Conservation (phyloP, 2,888 invertebrate species). For the Synergus umbraculus region DNA sequence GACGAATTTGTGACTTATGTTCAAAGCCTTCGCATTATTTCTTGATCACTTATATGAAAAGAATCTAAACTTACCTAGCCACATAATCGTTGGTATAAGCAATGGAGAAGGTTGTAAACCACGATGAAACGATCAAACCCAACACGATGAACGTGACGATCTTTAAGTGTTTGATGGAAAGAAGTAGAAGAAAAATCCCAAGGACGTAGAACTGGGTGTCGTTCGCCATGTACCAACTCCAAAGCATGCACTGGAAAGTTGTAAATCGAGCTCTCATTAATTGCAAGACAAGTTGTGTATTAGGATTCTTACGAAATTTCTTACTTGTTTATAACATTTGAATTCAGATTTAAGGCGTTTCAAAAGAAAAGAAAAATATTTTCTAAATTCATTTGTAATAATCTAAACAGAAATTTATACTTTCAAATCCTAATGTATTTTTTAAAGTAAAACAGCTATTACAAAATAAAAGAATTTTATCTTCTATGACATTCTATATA, state of each 20-base stretch:
- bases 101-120: slow-evolving; percentile 87
- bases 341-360: too few species aligned
- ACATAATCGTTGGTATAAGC: slow-evolving; percentile 86
- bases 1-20: neutral
- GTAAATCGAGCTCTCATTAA: slow-evolving; percentile 46
- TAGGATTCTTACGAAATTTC: slow-evolving; percentile 38
- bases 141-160: slow-evolving; percentile 81
- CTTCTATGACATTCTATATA: too few species aligned
- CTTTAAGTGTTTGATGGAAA: slow-evolving; percentile 79
- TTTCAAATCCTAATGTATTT: too few species aligned
- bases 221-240: slow-evolving; percentile 78
- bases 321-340: neutral
- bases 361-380: too few species aligned
- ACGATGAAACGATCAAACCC: slow-evolving; percentile 84
- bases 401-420: too few species aligned
- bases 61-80: slow-evolving; percentile 67
- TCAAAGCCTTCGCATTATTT: neutral
- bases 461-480: too few species aligned
- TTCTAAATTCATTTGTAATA: too few species aligned
- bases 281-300: slow-evolving; percentile 31
- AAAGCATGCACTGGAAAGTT: slow-evolving; percentile 76
- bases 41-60: neutral
- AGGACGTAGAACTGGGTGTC: slow-evolving; percentile 77
- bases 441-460: too few species aligned
- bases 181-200: slow-evolving; percentile 74